Evolutionary conservation across 2,797 vertebrate species (phyloP).

Genomic region (Bradypus variegatus): DNA sequence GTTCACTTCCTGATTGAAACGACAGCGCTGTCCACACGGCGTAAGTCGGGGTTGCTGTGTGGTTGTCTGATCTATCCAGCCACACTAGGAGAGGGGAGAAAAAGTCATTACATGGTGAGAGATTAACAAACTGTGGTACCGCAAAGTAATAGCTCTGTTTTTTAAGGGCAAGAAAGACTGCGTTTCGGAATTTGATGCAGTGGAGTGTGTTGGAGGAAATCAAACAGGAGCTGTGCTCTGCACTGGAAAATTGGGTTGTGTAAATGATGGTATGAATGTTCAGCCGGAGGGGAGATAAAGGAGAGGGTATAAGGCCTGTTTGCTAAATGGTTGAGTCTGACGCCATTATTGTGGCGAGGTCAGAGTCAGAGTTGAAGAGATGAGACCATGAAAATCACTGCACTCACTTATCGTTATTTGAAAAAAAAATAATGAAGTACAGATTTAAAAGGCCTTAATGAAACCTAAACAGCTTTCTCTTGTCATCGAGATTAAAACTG

Average conservation of each 20-base stretch:
- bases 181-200: neutral
- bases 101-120: neutral
- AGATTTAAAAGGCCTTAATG: constrained; percentile 43
- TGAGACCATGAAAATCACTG: constrained; percentile 3
- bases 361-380: neutral
- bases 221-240: constrained; percentile 21
- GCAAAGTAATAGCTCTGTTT: neutral
- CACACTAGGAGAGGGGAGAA: neutral
- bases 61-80: neutral
- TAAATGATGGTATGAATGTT: neutral
- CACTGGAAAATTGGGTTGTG: constrained; percentile 34
- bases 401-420: neutral
- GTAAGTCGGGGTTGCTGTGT: neutral
- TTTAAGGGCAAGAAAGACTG: constrained; percentile 39
- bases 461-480: constrained; percentile 45
- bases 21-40: neutral
- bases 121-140: neutral
- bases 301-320: neutral
- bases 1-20: neutral
- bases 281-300: neutral
- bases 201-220: constrained; percentile 5
- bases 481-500: constrained; percentile 31
- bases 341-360: neutral
- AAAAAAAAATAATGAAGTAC: constrained; percentile 13
- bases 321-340: neutral